These are phyloP conservation scores for Gibbula magus DNA, from an alignment of 2,888 invertebrate genomes.

Conservation along the genomic window DNA sequence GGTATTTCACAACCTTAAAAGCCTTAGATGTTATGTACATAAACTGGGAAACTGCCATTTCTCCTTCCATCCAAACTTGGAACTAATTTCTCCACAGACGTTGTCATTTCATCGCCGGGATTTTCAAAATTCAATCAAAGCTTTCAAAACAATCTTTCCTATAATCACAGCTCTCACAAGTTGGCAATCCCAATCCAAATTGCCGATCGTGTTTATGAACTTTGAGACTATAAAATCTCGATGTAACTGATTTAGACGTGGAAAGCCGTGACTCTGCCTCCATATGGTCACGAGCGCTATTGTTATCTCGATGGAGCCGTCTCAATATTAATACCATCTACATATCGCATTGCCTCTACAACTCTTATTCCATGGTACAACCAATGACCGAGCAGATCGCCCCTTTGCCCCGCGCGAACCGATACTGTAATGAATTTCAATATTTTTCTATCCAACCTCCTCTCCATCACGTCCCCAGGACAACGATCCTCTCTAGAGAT, in stretches of 20 bases:
- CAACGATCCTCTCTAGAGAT: neutral
- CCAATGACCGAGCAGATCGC: neutral
- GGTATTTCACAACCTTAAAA: too few relatives aligned
- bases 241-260: slow-evolving; percentile 20
- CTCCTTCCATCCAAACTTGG: neutral
- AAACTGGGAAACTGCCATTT: neutral
- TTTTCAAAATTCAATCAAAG: slow-evolving; percentile 13
- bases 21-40: neutral
- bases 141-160: slow-evolving; percentile 5
- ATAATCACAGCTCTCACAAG: slow-evolving; percentile 4
- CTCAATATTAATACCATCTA: slow-evolving; percentile 15
- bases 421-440: slow-evolving; percentile 24
- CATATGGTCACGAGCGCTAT: neutral
- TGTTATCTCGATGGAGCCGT: neutral
- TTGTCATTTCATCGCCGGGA: neutral
- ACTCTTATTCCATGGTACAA: neutral
- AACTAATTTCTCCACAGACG: neutral
- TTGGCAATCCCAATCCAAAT: slow-evolving; percentile 12
- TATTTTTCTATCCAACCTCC: neutral
- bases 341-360: neutral
- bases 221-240: neutral
- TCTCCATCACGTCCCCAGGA: neutral
- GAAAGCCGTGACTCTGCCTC: neutral
- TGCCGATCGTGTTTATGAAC: slow-evolving; percentile 7
- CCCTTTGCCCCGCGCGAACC: neutral